Evolutionary conservation across 1,140 invertebrate genomes (phyloP).

Genomic region (Leptonema lineaticorne): DNA sequence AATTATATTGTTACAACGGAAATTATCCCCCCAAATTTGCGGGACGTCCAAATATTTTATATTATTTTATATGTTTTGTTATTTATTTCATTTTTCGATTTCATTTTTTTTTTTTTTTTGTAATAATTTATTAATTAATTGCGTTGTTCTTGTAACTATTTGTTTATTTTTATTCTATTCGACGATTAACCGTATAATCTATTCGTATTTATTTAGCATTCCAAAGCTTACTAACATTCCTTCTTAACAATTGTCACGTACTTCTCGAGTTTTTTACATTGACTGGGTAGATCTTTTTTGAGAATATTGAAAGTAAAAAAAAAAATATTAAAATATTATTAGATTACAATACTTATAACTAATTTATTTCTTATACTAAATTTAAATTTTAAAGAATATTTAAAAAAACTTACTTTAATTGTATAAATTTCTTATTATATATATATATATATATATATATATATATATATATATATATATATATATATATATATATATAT

Average conservation of each 20-base stretch:
- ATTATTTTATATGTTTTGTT: too few species aligned
- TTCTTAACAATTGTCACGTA: constrained; percentile 34
- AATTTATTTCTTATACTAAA: constrained; percentile 32
- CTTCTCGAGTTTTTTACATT: constrained; percentile 38
- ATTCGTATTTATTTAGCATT: constrained; percentile 37
- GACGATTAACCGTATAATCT: too few species aligned
- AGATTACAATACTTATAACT: constrained; percentile 40
- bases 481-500: too few species aligned
- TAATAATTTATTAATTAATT: not conserved
- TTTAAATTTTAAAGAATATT: too few species aligned
- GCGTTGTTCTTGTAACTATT: not conserved
- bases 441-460: too few species aligned
- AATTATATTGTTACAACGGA: too few species aligned
- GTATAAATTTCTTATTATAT: constrained; percentile 40
- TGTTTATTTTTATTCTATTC: not conserved
- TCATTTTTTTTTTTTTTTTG: not conserved
- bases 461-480: too few species aligned
- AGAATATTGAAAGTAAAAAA: constrained; percentile 31
- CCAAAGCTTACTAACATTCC: constrained; percentile 43
- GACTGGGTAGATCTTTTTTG: constrained; percentile 31
- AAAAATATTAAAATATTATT: constrained; percentile 31
- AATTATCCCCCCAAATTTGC: too few species aligned
- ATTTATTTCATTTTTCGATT: not conserved
- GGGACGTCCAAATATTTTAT: too few species aligned
- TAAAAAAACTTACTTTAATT: constrained; percentile 38